Percentiles rank a stretch among this genome's conserved stretches.
Conservation (phyloP, 2,888 invertebrate species). For the Vannuccia rotundouncinata region DNA sequence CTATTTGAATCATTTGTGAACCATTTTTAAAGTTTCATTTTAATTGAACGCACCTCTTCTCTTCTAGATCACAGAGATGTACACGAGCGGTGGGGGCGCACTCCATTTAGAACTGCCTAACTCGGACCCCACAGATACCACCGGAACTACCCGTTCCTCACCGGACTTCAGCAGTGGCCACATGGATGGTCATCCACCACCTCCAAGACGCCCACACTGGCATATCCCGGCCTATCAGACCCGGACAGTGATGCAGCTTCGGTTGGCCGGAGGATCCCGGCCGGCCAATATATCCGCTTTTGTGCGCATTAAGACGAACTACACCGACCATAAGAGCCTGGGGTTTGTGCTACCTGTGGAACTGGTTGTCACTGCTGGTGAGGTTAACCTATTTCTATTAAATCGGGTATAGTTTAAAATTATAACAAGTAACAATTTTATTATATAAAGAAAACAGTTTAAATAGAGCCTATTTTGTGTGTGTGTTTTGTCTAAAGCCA, state of each 20-base stretch:
- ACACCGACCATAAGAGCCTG: slow-evolving; percentile 53
- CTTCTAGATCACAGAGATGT: slow-evolving; percentile 60
- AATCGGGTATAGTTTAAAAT: no score
- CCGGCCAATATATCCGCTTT: slow-evolving; percentile 78
- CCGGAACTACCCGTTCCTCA: no score
- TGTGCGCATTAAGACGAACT: slow-evolving; percentile 70
- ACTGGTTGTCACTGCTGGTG: slow-evolving; percentile 67
- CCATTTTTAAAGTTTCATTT: no score
- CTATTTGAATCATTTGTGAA: no score
- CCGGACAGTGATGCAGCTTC: slow-evolving; percentile 77
- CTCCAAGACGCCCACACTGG: slow-evolving; percentile 63
- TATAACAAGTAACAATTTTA: no score
- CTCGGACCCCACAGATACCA: slow-evolving; percentile 62
- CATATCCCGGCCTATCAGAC: slow-evolving; percentile 78
- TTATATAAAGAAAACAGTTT: no score
- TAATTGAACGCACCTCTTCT: slow-evolving; percentile 34
- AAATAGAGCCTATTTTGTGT: no score
- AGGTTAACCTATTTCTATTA: no score
- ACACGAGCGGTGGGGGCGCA: slow-evolving; percentile 75
- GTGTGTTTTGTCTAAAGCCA: no score
- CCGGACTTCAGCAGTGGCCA: no score
- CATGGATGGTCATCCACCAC: no score
- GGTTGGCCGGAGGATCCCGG: slow-evolving; percentile 66
- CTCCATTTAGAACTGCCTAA: slow-evolving; percentile 70
- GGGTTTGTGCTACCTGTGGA: slow-evolving; percentile 71